Evolutionary conservation across 1,140 invertebrate genomes (phyloP), one percentile per base, ranked within the genome.

Genomic region (Achatina immaculata): DNA sequence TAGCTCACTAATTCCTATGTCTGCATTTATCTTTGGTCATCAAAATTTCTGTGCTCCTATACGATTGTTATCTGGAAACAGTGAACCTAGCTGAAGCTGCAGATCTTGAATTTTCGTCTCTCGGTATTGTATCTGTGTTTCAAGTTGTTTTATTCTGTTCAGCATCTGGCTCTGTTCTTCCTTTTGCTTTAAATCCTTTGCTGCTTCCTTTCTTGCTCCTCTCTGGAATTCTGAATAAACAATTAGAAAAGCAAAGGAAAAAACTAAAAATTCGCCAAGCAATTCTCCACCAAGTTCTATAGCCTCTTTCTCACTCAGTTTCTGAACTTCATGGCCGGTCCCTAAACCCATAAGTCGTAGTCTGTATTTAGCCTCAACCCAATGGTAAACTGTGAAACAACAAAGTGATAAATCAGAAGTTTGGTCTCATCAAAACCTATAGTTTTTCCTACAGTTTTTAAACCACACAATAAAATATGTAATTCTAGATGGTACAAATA

Each of bases 261-360:
- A 98, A 73, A 98, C 96, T 24, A 98, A 94, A 65, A 94, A 93
- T 94, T 98, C 97, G 58, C 97, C 97, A 65, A 99, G 92, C 76
- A 99, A 92, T 93, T 96, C 98, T 1, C 97, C 96, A 21, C 97
- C 97, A 42, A 98, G 92, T 89, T 99, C 97, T 82, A 98, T 98
- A 14, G 98, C 97, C 94, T 96, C 96, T 74, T 95, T 93, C 92
- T 98, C 97, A 90, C 95, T 98, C 36, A 99, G 90, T 83, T 95
- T 95, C 24, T 96, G 95, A 51, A 99, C 95, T 89, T 96, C 95
- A 0, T 95, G 94, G 2, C 96, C 95, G 89, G 95, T 96, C n/a
- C 96, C 96, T 65, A 99, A 92, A 90, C 98, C 97, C 91, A 98
- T 93, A 36, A 97, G 92, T 93, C 96, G 96, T 96, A 98, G 97